A percentile compares a stretch with the other conserved stretches of the same genome.
Conservation (phyloP, 2,888 invertebrate genomes). For the Melanargia galathea region DNA sequence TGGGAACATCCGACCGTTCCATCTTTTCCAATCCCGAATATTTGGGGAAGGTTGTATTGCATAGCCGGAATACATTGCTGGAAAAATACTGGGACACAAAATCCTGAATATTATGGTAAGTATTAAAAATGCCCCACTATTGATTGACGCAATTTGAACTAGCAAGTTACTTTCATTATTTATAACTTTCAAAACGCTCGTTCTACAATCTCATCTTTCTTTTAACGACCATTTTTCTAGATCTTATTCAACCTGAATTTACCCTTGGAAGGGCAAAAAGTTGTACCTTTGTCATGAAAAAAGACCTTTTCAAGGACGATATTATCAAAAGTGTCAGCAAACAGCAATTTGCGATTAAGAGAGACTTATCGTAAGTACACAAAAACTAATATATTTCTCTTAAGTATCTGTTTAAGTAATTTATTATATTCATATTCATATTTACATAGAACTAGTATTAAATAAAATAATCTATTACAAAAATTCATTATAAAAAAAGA, state of each 20-base stretch:
- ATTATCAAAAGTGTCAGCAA: conserved; percentile 83
- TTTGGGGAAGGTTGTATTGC: conserved; percentile 80
- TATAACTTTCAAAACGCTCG: too few species aligned
- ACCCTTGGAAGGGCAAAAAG: conserved; percentile 75
- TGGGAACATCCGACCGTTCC: conserved; percentile 73
- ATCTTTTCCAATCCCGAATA: conserved; percentile 61
- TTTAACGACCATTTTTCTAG: conserved; percentile 60
- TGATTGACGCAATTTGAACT: not conserved
- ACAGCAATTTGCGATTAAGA: conserved; percentile 82
- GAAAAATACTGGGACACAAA: conserved; percentile 49
- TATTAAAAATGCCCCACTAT: not conserved
- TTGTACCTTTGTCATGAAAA: conserved; percentile 78
- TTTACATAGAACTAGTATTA: not conserved
- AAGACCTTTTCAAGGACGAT: conserved; percentile 66
- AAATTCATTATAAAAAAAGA: too few species aligned
- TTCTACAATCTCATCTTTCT: too few species aligned
- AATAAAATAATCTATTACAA: too few species aligned
- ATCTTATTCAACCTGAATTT: conserved; percentile 78
- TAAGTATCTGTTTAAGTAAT: not conserved
- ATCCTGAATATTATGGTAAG: conserved; percentile 71
- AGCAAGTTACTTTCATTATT: not conserved
- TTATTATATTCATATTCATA: not conserved
- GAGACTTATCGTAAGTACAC: conserved; percentile 70
- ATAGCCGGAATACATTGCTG: conserved; percentile 61
- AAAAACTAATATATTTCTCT: not conserved